phyloP scores from a whole-genome alignment of 30 jellyfish, hydroid and myxozoan species.

The Aurelia coerulea region DNA sequence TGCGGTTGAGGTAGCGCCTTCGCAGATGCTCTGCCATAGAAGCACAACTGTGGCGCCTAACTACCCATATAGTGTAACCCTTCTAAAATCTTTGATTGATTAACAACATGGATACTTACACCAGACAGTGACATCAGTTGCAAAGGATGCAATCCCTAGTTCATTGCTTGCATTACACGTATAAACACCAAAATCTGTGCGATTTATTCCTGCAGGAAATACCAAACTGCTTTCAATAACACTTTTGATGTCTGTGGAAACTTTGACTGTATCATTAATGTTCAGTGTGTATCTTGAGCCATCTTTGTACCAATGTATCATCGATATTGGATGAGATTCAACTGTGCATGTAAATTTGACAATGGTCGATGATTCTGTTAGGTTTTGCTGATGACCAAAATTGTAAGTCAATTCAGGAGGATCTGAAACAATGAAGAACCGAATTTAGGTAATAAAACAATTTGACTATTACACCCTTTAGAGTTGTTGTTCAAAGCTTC shows the following conservation, averaged over 20 bases:
- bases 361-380: conserved; percentile 33
- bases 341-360: conserved; percentile 22
- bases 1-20: too few species aligned
- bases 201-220: conserved; percentile 50
- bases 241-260: conserved; percentile 11
- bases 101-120: conserved; percentile 17
- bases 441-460: too few species aligned
- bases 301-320: conserved; percentile 49
- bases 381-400: conserved; percentile 35
- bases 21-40: too few species aligned
- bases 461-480: too few species aligned
- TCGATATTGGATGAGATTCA: conserved; percentile 53
- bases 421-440: conserved; percentile 19
- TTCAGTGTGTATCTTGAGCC: conserved; percentile 16
- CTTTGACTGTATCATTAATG: neutral
- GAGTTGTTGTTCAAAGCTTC: too few species aligned
- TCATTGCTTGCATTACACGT: conserved; percentile 32
- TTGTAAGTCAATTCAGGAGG: conserved; percentile 23
- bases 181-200: conserved; percentile 44
- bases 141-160: conserved; percentile 30
- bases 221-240: conserved; percentile 16
- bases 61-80: too few species aligned
- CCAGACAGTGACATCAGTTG: conserved; percentile 54
- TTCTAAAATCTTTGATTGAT: too few species aligned
- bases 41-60: too few species aligned